Evolutionary conservation across 2,888 invertebrate genomes (phyloP).

Genomic region (Proisotoma minuta): DNA sequence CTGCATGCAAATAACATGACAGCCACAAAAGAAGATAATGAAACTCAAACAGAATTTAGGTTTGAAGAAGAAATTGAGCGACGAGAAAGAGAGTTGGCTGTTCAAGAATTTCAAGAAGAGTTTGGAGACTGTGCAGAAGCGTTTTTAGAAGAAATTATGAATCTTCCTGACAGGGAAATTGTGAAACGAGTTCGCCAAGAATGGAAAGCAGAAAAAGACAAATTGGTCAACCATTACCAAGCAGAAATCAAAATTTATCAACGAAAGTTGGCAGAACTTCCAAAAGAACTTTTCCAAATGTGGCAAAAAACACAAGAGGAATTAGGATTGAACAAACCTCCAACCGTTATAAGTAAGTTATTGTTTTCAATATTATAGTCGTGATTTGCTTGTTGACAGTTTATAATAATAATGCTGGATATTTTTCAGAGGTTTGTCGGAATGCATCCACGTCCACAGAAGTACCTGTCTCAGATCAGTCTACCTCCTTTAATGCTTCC

Average conservation of each 20-base stretch:
- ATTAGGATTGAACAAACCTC: slow-evolving; percentile 14
- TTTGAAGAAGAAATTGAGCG: background rate
- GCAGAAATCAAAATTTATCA: slow-evolving; percentile 36
- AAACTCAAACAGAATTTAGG: slow-evolving; percentile 17
- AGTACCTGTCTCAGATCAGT: background rate
- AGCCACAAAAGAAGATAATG: slow-evolving; percentile 12
- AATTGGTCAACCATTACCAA: slow-evolving; percentile 30
- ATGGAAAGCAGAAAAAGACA: slow-evolving; percentile 17
- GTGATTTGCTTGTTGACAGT: background rate
- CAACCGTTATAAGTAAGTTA: slow-evolving; percentile 1
- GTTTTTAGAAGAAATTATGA: slow-evolving; percentile 14
- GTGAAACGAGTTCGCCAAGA: slow-evolving; percentile 7
- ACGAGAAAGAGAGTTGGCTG: slow-evolving; percentile 13
- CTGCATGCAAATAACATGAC: slow-evolving; percentile 26
- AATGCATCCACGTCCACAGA: slow-evolving; percentile 8
- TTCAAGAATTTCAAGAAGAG: slow-evolving; percentile 24
- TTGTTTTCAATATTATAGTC: too few species aligned
- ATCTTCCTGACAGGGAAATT: slow-evolving; percentile 10
- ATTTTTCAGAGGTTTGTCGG: slow-evolving; percentile 9
- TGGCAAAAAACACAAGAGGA: slow-evolving; percentile 40
- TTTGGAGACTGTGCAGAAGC: slow-evolving; percentile 21
- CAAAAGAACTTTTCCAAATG: slow-evolving; percentile 30
- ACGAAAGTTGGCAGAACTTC: slow-evolving; percentile 30
- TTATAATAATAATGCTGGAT: background rate
- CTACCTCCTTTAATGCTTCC: background rate